These are phyloP conservation scores for Pseudococcus longispinus DNA, from an alignment of 2,888 invertebrate genomes.

Conservation along the genomic window DNA sequence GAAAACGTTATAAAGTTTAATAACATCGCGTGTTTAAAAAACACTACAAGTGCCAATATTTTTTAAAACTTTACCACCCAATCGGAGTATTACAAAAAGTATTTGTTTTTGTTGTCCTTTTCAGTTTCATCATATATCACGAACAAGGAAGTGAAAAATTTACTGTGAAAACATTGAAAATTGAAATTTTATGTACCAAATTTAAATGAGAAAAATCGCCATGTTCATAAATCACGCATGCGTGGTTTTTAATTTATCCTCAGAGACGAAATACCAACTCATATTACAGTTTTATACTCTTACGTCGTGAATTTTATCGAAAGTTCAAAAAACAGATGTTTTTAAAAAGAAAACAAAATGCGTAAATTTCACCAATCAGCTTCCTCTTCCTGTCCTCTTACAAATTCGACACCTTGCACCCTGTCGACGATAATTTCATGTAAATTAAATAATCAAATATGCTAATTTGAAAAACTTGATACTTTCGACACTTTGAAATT, in stretches of 20 bases:
- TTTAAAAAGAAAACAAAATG: not conserved
- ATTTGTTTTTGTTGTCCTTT: not conserved
- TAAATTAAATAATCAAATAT: not conserved
- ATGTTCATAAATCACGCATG: not conserved
- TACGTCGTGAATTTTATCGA: not conserved
- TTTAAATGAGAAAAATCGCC: not conserved
- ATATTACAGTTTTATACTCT: not conserved
- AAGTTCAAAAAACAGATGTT: not conserved
- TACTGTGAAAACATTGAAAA: not conserved
- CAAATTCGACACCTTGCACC: not conserved
- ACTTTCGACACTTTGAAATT: not conserved
- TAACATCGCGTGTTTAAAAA: not conserved
- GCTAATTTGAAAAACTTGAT: not conserved
- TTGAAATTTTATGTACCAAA: not conserved
- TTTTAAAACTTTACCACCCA: not conserved
- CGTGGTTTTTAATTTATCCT: not conserved
- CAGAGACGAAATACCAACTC: not conserved
- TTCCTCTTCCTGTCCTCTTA: no score
- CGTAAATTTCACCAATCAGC: not conserved
- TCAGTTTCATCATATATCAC: not conserved
- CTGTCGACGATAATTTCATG: not conserved
- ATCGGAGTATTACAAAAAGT: not conserved
- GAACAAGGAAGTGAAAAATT: not conserved
- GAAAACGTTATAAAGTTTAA: conserved; percentile 2
- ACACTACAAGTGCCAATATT: not conserved